Evolutionary conservation across 1,140 invertebrate species (phyloP).

Genomic region (Neodiprion lecontei): DNA sequence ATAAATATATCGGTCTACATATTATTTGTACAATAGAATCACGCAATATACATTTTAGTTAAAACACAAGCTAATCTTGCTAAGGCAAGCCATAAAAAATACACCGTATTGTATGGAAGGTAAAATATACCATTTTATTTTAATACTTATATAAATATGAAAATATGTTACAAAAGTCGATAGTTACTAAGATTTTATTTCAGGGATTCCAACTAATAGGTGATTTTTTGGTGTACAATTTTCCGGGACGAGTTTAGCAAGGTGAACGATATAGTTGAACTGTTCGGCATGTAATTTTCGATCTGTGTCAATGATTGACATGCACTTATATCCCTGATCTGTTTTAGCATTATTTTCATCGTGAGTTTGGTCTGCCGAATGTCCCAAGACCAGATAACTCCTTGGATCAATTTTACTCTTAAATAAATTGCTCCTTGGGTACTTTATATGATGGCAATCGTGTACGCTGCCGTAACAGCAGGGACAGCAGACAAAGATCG

Average conservation of each 20-base stretch:
- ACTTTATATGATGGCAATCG: slow-evolving; percentile 73
- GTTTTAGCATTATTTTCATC: slow-evolving; percentile 74
- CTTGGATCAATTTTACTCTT: slow-evolving; percentile 58
- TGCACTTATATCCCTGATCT: slow-evolving; percentile 79
- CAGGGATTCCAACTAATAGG: slow-evolving; percentile 80
- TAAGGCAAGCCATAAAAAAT: background rate
- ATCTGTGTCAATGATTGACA: slow-evolving; percentile 90
- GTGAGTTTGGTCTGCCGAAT: slow-evolving; percentile 90
- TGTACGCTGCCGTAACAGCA: slow-evolving; percentile 94
- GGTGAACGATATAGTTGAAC: slow-evolving; percentile 75
- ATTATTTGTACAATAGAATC: background rate
- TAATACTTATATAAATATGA: background rate
- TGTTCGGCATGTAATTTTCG: slow-evolving; percentile 76
- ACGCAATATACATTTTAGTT: no score
- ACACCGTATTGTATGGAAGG: slow-evolving; percentile 9
- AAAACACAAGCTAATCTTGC: no score
- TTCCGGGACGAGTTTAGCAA: slow-evolving; percentile 79
- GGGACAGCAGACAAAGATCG: slow-evolving; percentile 89
- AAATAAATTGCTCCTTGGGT: slow-evolving; percentile 74
- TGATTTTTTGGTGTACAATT: slow-evolving; percentile 94
- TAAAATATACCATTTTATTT: slow-evolving; percentile 13
- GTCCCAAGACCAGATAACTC: slow-evolving; percentile 82
- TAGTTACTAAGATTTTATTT: slow-evolving; percentile 11
- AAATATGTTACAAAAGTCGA: slow-evolving; percentile 15
- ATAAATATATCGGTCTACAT: slow-evolving; percentile 17